phyloP scores from a whole-genome alignment of 2,888 invertebrate genomes.

The Taphrorychus bicolor region DNA sequence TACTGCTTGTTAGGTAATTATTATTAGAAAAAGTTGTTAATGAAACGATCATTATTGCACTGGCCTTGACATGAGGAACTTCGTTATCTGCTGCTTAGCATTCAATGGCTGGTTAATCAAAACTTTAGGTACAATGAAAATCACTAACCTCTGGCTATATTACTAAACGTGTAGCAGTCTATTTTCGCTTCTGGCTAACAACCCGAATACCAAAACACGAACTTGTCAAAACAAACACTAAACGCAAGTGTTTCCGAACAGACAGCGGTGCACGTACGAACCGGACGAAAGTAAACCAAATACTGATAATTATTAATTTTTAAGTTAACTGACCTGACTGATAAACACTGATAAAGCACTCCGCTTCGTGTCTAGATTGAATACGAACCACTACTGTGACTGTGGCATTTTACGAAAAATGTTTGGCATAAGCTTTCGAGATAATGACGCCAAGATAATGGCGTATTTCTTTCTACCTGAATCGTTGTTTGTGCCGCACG shows the following conservation, averaged over 20 bases:
- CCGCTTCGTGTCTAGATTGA: conserved; percentile 7
- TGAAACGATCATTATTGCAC: not conserved
- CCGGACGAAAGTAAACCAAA: conserved; percentile 34
- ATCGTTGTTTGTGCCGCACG: not conserved
- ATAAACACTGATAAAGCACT: conserved; percentile 32
- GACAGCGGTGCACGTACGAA: conserved; percentile 18
- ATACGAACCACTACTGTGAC: conserved; percentile 6
- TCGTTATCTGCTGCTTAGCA: no score
- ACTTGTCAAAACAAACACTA: conserved; percentile 5
- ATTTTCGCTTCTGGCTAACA: not conserved
- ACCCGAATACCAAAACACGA: not conserved
- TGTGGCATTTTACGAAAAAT: conserved; percentile 24
- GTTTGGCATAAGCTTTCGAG: conserved; percentile 31
- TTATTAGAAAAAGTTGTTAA: not conserved
- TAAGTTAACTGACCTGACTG: conserved; percentile 36
- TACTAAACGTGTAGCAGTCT: not conserved
- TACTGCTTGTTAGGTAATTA: no score
- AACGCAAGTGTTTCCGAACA: not conserved
- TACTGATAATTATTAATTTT: conserved; percentile 33
- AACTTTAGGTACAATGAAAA: not conserved
- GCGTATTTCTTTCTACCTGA: conserved; percentile 23
- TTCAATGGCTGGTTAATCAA: not conserved
- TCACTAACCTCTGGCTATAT: not conserved
- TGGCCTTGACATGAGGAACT: not conserved
- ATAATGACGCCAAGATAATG: conserved; percentile 13